Conservation (phyloP, 2,113 vertebrate species). For the Dolichotis patagonum region DNA sequence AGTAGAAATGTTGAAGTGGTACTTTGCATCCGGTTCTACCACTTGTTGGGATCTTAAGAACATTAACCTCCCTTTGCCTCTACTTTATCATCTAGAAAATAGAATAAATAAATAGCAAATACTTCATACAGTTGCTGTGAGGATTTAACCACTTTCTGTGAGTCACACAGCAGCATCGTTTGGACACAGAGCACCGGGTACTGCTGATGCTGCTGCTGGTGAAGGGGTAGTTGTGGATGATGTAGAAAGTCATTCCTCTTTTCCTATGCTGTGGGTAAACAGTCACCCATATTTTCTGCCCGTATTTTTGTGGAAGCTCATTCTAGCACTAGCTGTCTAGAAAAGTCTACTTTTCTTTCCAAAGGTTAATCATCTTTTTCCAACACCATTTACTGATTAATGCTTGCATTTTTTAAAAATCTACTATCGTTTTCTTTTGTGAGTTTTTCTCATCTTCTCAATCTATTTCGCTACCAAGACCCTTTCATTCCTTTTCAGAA, state of each 20-base stretch:
- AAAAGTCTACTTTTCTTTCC: neutral
- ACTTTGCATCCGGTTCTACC: neutral
- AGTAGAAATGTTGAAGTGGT: neutral
- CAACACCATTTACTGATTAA: neutral
- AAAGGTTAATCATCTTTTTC: neutral
- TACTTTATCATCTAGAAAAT: neutral
- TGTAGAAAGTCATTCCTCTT: neutral
- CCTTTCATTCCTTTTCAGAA: neutral
- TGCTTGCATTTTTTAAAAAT: neutral
- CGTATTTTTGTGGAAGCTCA: constrained; percentile 13
- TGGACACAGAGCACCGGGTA: neutral
- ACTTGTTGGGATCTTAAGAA: neutral
- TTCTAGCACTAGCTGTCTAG: neutral
- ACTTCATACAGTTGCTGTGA: neutral
- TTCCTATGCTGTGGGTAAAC: neutral
- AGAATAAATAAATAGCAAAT: neutral
- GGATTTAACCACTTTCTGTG: neutral
- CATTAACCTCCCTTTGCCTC: neutral
- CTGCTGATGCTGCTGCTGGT: neutral
- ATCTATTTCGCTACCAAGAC: constrained; percentile 7
- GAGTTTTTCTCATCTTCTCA: neutral
- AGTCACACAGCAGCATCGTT: neutral
- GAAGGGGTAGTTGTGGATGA: neutral
- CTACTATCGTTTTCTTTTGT: neutral
- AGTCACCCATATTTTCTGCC: neutral